Evolutionary conservation across 37 sponge, comb jelly and placozoan species (phyloP), one percentile per base, ranked within the genome.

Genomic region (Diacarnus erythraeanus): DNA sequence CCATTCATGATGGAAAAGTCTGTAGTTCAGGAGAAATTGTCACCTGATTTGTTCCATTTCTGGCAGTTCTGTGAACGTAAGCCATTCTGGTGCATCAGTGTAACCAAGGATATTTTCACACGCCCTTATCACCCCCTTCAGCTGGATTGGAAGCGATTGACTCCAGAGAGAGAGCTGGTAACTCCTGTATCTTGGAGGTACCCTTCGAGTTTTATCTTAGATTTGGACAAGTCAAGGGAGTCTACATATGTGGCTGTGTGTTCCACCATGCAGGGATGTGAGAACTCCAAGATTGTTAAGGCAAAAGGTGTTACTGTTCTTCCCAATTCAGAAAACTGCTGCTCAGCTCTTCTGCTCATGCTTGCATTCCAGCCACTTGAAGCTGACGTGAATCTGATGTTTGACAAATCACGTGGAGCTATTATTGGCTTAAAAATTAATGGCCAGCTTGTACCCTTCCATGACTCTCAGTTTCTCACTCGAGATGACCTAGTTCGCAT

Each of bases 21-120:
- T 17, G 73, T 81, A 20, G 41, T 69, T 20, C n/a, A 42, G 25
- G 38, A 37, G 20, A 58, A 64, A 34, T 30, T 83, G n/a, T 34
- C 69, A 22, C 60, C 51, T 3, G 86, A 83, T 39, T 9, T 77
- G 38, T 21, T 40, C 39, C 10, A 78, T 12, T 57, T 86, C 20
- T 90, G 91, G 91, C 91, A 90, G 64, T 90, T 44, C 74, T 77
- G 91, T 38, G 88, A 82, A 33, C 57, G 91, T 0, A 54, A 43
- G 38, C 35, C 47, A 18, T 2, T n/a, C 1, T 90, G 91, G 91
- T 69, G 38, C 21, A 61, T 72, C 18, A 40, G 57, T 2, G 76
- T 26, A 23, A 30, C 72, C 5, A 29, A 40, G 8, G 83, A 38
- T 18, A 31, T 59, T 34, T 77, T 86, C 37, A 57, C 88, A 3